Conservation (phyloP, 2,888 invertebrate genomes). For the Tubiluchus corallicola region DNA sequence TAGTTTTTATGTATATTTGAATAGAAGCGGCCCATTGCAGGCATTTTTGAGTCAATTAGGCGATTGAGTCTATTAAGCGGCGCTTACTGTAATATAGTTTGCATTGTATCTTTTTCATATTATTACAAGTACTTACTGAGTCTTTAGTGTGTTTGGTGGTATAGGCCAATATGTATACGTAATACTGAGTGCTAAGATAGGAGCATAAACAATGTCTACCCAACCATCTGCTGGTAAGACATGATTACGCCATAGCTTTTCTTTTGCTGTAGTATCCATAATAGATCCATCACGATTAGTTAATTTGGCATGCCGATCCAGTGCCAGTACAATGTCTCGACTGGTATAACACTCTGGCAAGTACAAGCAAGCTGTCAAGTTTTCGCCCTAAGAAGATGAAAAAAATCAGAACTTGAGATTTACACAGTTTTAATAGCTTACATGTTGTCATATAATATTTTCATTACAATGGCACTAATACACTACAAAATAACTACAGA, state of each 20-base stretch:
- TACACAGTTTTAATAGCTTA: too few species aligned
- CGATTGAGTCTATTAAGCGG: too few species aligned
- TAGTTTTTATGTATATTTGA: too few species aligned
- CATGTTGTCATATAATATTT: too few species aligned
- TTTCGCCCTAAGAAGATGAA: constrained; percentile 71
- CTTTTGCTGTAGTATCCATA: constrained; percentile 18
- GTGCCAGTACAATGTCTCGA: constrained; percentile 54
- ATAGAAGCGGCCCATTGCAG: too few species aligned
- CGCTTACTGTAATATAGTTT: too few species aligned
- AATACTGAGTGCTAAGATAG: constrained; percentile 76
- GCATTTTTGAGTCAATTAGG: too few species aligned
- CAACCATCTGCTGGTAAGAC: constrained; percentile 45
- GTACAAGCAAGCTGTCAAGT: constrained; percentile 69
- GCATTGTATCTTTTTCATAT: too few species aligned
- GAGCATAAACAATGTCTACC: constrained; percentile 92
- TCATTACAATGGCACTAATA: too few species aligned
- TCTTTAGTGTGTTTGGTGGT: constrained; percentile 65
- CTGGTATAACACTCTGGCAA: constrained; percentile 81
- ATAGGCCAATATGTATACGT: constrained; percentile 79
- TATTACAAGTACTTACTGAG: too few species aligned
- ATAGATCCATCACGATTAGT: constrained; percentile 49
- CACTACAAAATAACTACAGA: too few species aligned
- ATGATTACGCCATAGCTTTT: not conserved
- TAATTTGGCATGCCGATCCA: constrained; percentile 72
- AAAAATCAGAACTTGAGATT: too few species aligned